Evolutionary conservation across 2,113 vertebrate genomes (phyloP), one percentile per base, ranked within the genome.

Genomic region (Ailurus styani): DNA sequence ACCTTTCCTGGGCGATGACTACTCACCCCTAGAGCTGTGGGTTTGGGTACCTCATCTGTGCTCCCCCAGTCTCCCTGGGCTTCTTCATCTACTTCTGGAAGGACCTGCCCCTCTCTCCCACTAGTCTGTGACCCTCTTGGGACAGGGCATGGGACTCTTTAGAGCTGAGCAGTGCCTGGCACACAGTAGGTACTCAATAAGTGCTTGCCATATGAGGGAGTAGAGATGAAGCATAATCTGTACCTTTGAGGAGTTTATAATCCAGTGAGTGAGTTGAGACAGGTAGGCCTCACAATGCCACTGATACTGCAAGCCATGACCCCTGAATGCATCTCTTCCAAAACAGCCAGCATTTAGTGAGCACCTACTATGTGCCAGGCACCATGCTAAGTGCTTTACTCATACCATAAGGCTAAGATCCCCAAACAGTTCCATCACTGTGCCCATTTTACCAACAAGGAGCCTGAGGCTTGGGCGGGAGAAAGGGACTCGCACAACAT

Each of bases 391-490:
- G 11, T 5, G 42, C 27, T 77, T 78, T 21, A 15, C 2, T 4
- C 15, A 7, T 1, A 1, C 6, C 3, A 21, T 1, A 6, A 6
- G 12, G 6, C 34, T 54, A 42, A 93, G 55, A 15, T 4, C 37
- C 55, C 60, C 18, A 18, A 6, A 25, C 5, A 10, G 12, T 3
- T 13, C 10, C 29, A 31, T 50, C 57, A 1, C 2, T 6, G 25
- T 7, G 23, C 5, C 14, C 0, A 0, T 25, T 37, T 64, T 17
- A 23, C 75, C 21, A 15, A 45, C 0, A 0, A 88, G 62, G 45
- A 57, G 11, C 12, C 37, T 1, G 20, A 40, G n/a, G 57, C 47
- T 37, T 9, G 10, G 54, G 62, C 12, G 45, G 15, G 64, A 64
- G 21, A 60, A 45, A 79, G 64, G 57, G 62, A 45, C 47, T 31